Percentiles rank a stretch among this genome's conserved stretches.
These are phyloP conservation scores for Cerastoderma edule DNA, from an alignment of 2,888 invertebrate species.

Conservation along the genomic window DNA sequence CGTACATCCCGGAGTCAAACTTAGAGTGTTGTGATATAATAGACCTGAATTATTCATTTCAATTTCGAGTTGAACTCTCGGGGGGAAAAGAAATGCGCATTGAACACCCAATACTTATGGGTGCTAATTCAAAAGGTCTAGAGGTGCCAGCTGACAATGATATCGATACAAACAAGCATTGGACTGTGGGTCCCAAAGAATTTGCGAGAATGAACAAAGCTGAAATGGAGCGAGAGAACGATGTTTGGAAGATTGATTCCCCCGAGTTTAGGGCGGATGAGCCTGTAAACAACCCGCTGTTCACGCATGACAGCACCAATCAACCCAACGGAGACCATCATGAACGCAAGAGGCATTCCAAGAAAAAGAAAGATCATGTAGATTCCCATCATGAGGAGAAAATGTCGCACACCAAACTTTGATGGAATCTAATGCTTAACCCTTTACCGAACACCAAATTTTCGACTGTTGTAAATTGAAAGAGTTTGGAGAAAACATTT, in stretches of 20 bases:
- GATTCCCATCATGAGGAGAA: slow-evolving; percentile 10
- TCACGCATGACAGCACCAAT: slow-evolving; percentile 41
- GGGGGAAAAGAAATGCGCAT: slow-evolving; percentile 75
- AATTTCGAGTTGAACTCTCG: slow-evolving; percentile 80
- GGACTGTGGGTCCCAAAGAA: slow-evolving; percentile 67
- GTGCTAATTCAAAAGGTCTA: slow-evolving; percentile 71
- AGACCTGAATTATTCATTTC: slow-evolving; percentile 80
- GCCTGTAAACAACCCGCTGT: slow-evolving; percentile 70
- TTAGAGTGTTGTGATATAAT: slow-evolving; percentile 83
- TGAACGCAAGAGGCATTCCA: neutral
- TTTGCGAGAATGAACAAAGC: slow-evolving; percentile 31
- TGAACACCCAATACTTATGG: slow-evolving; percentile 79
- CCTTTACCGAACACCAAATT: no score
- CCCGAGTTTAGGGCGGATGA: slow-evolving; percentile 68
- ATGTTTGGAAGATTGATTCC: slow-evolving; percentile 61
- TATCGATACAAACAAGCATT: slow-evolving; percentile 66
- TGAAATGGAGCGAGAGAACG: slow-evolving; percentile 26
- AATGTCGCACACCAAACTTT: slow-evolving; percentile 19
- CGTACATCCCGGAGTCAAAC: slow-evolving; percentile 82
- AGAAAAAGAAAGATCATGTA: slow-evolving; percentile 9
- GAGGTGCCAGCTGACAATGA: slow-evolving; percentile 61
- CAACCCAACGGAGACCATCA: slow-evolving; percentile 29
- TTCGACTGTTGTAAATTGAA: no score
- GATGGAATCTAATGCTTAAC: no score
- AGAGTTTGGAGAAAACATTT: no score